Evolutionary conservation across 2,113 vertebrate species (phyloP).

Genomic region (Phainopepla nitens): DNA sequence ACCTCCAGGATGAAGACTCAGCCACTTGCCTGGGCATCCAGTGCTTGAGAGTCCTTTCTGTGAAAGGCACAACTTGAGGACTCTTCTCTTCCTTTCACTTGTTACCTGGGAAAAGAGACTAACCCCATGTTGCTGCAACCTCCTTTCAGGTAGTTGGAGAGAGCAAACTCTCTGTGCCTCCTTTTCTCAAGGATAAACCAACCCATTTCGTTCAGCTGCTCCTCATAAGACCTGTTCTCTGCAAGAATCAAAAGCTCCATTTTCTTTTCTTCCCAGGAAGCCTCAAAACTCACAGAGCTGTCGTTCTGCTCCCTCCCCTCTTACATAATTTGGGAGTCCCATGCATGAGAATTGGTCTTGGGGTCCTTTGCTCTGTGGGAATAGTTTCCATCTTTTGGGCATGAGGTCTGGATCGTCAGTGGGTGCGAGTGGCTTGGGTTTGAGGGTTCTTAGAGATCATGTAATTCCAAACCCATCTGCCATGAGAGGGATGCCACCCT

Average conservation of each 20-base stretch:
- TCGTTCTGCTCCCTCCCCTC: not conserved
- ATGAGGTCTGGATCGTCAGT: rapidly evolving
- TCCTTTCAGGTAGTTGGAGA: rapidly evolving
- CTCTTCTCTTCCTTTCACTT: not conserved
- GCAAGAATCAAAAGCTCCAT: not conserved
- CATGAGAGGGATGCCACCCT: not conserved
- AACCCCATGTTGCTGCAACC: rapidly evolving
- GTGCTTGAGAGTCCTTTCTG: not conserved
- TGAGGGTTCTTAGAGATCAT: not conserved
- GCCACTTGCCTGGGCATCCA: not conserved
- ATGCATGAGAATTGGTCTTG: not conserved
- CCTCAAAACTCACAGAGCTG: not conserved
- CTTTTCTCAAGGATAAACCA: not conserved
- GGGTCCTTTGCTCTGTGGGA: not conserved
- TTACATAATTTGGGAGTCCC: not conserved
- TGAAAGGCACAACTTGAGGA: not conserved
- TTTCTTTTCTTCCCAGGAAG: not conserved
- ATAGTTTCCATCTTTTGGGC: not conserved
- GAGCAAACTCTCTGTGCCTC: not conserved
- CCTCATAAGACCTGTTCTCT: not conserved
- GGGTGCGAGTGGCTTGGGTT: not conserved
- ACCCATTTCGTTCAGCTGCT: not conserved
- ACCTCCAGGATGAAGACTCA: not conserved
- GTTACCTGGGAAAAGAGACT: not conserved
- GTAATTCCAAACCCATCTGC: not conserved